A percentile compares a stretch with the other conserved stretches of the same genome.
Conservation (phyloP, 1,140 invertebrate genomes). For the Pseudomyrmex gracilis region DNA sequence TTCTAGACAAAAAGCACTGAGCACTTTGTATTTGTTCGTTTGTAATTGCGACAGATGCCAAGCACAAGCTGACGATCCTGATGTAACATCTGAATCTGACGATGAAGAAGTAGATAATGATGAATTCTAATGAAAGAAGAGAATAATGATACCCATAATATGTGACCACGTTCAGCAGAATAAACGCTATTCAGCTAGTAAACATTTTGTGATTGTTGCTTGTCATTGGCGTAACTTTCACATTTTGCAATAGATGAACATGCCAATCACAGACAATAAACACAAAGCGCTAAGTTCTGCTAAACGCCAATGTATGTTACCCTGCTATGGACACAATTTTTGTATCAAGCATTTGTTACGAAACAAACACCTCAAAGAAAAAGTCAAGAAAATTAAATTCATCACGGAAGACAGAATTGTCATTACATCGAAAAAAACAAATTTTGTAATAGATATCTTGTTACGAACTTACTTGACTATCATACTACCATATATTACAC, state of each 20-base stretch:
- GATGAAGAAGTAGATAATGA: constrained; percentile 76
- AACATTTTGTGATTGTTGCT: no score
- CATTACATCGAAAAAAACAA: no score
- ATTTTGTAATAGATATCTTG: constrained; percentile 9
- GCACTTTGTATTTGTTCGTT: constrained; percentile 94
- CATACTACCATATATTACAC: background rate
- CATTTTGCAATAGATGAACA: no score
- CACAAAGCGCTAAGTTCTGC: no score
- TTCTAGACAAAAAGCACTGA: constrained; percentile 93
- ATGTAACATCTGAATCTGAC: constrained; percentile 89
- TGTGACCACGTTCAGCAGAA: background rate
- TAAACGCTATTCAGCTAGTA: no score
- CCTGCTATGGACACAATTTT: background rate
- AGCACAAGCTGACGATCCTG: constrained; percentile 90
- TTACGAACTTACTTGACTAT: constrained; percentile 11
- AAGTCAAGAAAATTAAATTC: no score
- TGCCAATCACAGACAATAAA: no score
- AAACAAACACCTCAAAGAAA: no score
- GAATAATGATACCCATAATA: constrained; percentile 14
- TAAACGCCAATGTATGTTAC: background rate
- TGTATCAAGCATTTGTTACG: no score
- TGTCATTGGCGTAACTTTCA: no score
- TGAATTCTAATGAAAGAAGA: constrained; percentile 65
- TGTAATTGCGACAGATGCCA: constrained; percentile 94
- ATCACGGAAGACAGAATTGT: no score